Conservation (phyloP, 2,888 invertebrate species). For the Habroteleia sp. region DNA sequence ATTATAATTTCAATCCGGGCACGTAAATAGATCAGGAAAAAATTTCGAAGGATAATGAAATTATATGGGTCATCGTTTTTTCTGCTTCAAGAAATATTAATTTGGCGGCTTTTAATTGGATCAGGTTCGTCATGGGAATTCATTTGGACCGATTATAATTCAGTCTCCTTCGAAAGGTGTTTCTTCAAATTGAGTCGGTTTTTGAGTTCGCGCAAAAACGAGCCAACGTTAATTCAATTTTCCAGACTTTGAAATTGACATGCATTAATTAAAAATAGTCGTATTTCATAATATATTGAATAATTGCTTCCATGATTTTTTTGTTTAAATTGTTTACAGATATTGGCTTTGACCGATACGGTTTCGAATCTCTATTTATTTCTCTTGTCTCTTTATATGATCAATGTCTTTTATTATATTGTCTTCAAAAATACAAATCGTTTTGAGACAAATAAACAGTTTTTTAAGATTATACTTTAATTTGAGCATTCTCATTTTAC, state of each 20-base stretch:
- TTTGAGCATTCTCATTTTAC: too few relatives aligned
- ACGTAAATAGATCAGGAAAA: slow-evolving; percentile 35
- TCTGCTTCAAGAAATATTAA: slow-evolving; percentile 13
- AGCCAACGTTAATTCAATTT: slow-evolving; percentile 10
- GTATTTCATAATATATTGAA: too few relatives aligned
- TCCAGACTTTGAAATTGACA: slow-evolving; percentile 1
- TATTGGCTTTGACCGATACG: slow-evolving; percentile 8
- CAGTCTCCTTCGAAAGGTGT: slow-evolving; percentile 2
- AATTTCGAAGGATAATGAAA: slow-evolving; percentile 27
- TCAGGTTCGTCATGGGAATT: not conserved
- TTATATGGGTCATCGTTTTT: slow-evolving; percentile 13
- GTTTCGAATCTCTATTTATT: too few relatives aligned
- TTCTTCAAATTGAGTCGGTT: slow-evolving; percentile 5
- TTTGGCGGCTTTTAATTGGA: slow-evolving; percentile 23
- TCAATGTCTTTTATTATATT: too few relatives aligned
- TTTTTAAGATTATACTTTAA: too few relatives aligned
- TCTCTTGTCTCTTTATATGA: too few relatives aligned
- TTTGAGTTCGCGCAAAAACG: slow-evolving; percentile 5
- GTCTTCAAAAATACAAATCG: too few relatives aligned
- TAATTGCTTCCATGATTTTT: too few relatives aligned
- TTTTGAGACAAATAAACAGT: too few relatives aligned
- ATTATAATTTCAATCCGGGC: slow-evolving; percentile 40
- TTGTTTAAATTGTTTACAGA: too few relatives aligned
- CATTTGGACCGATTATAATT: slow-evolving; percentile 1
- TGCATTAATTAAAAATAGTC: not conserved